Evolutionary conservation across 53 echinoderm and acorn worm genomes (phyloP), one percentile per base, ranked within the genome.

Genomic region (Echinarachnius parma): DNA sequence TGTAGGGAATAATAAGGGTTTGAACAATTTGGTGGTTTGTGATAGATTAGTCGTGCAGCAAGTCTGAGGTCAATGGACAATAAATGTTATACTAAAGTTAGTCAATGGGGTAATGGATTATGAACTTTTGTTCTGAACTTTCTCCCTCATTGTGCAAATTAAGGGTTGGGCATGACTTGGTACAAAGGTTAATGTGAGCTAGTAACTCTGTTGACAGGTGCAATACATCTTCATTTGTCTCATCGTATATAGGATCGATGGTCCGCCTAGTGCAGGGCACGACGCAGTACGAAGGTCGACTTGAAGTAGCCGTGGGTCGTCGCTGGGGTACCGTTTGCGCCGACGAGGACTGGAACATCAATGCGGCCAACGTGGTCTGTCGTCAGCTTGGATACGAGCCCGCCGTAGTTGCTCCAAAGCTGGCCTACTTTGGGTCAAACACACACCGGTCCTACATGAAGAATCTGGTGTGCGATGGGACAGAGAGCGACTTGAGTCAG

Each of bases 371-470:
- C 16, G 57, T 57, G 25, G 26, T 57, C 4, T 57, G 57, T 16
- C 57, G 57, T 28, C 57, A 57, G 57, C 57, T 57, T 24, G 57
- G 57, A 3, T 57, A 25, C 28, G 57, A 57, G n/a, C 29, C 57
- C 5, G 57, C 57, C 26, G 29, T 57, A 16, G 25, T 28, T 5
- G 57, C 57, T 8, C 57, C 57, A 4, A 57, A 4, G 16, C 28
- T 5, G 57, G 57, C 57, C 26, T 57, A 57, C 57, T 57, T 57
- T 57, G 57, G 57, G 3, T 4, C 16, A 8, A 5, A 5, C 16
- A 5, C 28, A 7, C 57, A 9, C 7, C 5, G 26, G 26, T 57
- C 57, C 8, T 57, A 26, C 29, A 24, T 57, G 26, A 8, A 4
- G 8, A 5, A 27, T 4, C 26, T 57, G 3, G 26, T 5, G 9